These are phyloP conservation scores for Camponotus floridanus DNA, from an alignment of 1,140 invertebrate species.

Conservation along the genomic window DNA sequence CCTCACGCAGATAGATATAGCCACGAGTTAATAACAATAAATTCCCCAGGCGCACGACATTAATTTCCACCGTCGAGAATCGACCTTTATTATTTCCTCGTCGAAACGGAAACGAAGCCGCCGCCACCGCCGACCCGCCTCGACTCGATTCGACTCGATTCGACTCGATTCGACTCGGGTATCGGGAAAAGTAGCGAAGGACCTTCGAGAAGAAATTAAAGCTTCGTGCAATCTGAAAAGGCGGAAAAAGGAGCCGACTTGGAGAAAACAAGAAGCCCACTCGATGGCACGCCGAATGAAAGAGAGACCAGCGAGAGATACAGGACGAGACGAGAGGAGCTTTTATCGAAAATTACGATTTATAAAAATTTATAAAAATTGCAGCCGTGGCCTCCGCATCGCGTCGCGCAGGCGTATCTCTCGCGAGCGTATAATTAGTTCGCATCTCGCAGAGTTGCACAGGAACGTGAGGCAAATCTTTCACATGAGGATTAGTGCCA, in stretches of 20 bases:
- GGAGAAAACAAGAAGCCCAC: conserved; percentile 45
- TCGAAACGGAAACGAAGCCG: conserved; percentile 56
- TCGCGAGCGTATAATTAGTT: conserved; percentile 51
- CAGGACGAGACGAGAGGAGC: conserved; percentile 24
- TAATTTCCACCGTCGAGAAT: conserved; percentile 58
- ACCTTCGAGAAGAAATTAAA: conserved; percentile 60
- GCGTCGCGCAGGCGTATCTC: background rate
- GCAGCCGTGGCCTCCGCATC: conserved; percentile 8
- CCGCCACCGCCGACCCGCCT: background rate
- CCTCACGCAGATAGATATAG: conserved; percentile 2
- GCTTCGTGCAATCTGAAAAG: conserved; percentile 57
- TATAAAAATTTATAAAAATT: conserved; percentile 64
- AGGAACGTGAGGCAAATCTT: conserved; percentile 22
- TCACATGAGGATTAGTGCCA: conserved; percentile 54
- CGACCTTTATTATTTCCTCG: conserved; percentile 62
- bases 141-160: background rate
- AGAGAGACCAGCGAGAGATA: conserved; percentile 18
- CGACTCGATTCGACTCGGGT: conserved; percentile 33
- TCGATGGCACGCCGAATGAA: conserved; percentile 38
- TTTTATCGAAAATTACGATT: conserved; percentile 61
- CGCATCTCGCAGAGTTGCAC: conserved; percentile 23
- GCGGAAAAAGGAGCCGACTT: conserved; percentile 42
- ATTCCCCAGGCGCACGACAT: conserved; percentile 37
- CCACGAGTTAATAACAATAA: conserved; percentile 56
- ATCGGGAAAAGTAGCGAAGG: conserved; percentile 60